Evolutionary conservation across 2,797 vertebrate species (phyloP), one percentile per base, ranked within the genome.

Genomic region (Hybognathus amarus): DNA sequence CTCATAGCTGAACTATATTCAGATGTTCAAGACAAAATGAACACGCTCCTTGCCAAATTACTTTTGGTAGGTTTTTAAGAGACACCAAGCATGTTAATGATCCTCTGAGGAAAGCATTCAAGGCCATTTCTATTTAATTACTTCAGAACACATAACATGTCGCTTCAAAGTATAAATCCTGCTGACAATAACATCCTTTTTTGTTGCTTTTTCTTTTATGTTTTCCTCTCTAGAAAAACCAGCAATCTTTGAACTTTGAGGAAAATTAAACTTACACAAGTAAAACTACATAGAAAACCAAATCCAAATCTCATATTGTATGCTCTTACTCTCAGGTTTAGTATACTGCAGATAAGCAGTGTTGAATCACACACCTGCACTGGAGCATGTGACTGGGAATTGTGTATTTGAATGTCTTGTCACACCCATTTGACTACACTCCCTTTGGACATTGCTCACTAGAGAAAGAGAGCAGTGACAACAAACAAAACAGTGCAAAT

Each of bases 381-480:
- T 56, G 13, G 17, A 54, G 33, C 17, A 52, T 22, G 22, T 75
- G 61, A 76, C 42, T 40, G 1, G 17, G 80, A 8, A 67, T 24
- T 0, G 11, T 33, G 50, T 22, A 5, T 52, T 20, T 10, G 24
- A 36, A 75, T 8, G 17, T 36, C 50, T 33, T 6, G 64, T 7
- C 82, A 59, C 74, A 33, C 64, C 82, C 64, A 24, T 30, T 68
- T n/a, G 77, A 36, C 64, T 40, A 69, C 33, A 17, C n/a, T 76
- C 66, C 82, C 82, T 83, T 36, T 78, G 54, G 66, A 78, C 67
- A 61, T 63, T 78, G 75, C 66, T 50, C 75, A 56, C 10, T n/a
- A n/a, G n/a, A n/a, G n/a, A n/a, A n/a, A n/a, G n/a, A n/a, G n/a
- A n/a, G n/a, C n/a, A n/a, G n/a, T n/a, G n/a, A n/a, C n/a, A n/a